These are phyloP conservation scores for Diglossa cyanea DNA, from an alignment of 2,797 vertebrate genomes.

Conservation along the genomic window DNA sequence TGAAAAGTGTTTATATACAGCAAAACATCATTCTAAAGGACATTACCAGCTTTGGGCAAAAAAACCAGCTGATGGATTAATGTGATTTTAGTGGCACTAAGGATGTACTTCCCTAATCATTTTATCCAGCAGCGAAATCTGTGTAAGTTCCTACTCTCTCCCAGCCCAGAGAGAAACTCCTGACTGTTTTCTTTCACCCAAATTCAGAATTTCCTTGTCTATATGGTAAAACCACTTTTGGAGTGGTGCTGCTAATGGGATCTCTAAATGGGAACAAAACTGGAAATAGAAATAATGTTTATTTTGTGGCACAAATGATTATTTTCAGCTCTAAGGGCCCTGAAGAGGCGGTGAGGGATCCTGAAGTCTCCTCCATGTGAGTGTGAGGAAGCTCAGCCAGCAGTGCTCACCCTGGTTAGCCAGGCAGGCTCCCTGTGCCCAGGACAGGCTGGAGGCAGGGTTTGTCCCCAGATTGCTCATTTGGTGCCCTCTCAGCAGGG, in stretches of 20 bases:
- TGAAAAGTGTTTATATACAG: background rate
- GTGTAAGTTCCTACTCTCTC: background rate
- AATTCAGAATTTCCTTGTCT: background rate
- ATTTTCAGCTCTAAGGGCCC: background rate
- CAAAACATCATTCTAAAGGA: constrained; percentile 23
- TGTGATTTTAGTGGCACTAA: constrained; percentile 13
- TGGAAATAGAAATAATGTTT: background rate
- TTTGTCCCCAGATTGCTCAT: background rate
- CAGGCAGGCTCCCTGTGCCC: background rate
- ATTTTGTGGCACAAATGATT: background rate
- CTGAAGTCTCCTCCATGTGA: background rate
- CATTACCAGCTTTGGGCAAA: constrained; percentile 17
- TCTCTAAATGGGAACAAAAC: background rate
- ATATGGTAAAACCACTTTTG: background rate
- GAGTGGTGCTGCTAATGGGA: background rate
- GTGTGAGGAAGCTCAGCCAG: background rate
- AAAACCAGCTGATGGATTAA: constrained; percentile 12
- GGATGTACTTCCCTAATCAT: constrained; percentile 8
- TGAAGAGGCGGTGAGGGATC: rapidly evolving
- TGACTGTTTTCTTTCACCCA: background rate
- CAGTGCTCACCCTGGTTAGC: background rate
- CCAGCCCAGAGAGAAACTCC: background rate
- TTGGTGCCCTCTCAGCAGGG: background rate
- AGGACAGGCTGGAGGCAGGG: background rate
- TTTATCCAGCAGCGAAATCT: constrained; percentile 3